phyloP scores from a whole-genome alignment of 2,797 vertebrate genomes.

The Serranus cabrilla region DNA sequence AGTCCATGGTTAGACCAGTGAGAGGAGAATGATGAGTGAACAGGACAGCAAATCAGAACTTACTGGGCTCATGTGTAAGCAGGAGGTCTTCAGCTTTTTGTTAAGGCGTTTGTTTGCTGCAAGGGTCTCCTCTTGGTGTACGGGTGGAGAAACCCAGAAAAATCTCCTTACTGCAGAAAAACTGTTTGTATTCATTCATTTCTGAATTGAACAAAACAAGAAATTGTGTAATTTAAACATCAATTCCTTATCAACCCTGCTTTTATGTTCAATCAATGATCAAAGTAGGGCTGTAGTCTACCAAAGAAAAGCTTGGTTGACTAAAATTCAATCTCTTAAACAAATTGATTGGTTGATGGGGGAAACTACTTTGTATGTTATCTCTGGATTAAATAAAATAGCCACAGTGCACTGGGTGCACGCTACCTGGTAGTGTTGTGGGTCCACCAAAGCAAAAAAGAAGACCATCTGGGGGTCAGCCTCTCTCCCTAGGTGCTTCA shows the following conservation, averaged over 20 bases:
- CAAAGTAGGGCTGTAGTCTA: too few relatives aligned
- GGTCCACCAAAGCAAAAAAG: too few relatives aligned
- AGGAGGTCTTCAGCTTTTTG: slow-evolving; percentile 47
- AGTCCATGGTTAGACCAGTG: slow-evolving; percentile 2
- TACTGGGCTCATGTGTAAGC: slow-evolving; percentile 40
- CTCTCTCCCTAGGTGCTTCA: too few relatives aligned
- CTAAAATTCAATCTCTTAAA: too few relatives aligned
- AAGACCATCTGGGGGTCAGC: too few relatives aligned
- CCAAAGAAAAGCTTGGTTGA: too few relatives aligned
- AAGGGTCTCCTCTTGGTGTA: slow-evolving; percentile 12
- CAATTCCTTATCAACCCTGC: background rate
- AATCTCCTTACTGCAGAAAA: background rate
- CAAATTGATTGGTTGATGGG: too few relatives aligned
- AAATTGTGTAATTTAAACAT: background rate
- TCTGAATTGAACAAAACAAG: background rate
- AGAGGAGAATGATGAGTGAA: slow-evolving; percentile 36
- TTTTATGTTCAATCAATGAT: background rate
- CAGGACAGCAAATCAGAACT: slow-evolving; percentile 48
- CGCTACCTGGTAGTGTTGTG: too few relatives aligned
- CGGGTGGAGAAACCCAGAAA: slow-evolving; percentile 17
- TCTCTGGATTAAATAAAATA: too few relatives aligned
- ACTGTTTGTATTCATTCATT: background rate
- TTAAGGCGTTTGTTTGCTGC: slow-evolving; percentile 54
- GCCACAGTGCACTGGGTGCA: too few relatives aligned
- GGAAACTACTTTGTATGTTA: too few relatives aligned